Base-by-base conservation (phyloP, 2,113 vertebrate genomes). In the Myrmecophaga tridactyla region DNA sequence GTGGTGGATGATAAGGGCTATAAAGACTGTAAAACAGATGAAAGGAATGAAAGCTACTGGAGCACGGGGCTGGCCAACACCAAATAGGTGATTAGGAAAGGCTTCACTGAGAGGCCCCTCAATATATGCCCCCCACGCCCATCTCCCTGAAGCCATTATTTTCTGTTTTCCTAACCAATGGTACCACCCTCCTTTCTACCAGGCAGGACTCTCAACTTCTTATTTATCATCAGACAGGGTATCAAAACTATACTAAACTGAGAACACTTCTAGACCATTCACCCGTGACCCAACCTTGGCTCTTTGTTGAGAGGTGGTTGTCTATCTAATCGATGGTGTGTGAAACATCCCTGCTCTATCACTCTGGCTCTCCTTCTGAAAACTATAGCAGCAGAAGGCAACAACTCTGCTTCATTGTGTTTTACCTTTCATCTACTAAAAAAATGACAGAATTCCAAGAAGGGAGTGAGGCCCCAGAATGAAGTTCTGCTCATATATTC, bases 391-490 rank as follows among this genome's bases (percentile, higher is more conserved):
- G 36, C 11, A 87, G 53, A 39, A n/a, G 65, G 43, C 36, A 75
- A 0, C 80, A 63, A 15, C 25, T 39, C 21, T 69, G 6, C 31
- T 5, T 29, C 41, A 43, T 3, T 65, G 72, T 36, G 70, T 65
- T 58, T 84, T 3, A 67, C 20, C 53, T 85, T 87, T 67, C 46
- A 75, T 51, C 51, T 51, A 18, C 60, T 29, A 93, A 56, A 82
- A n/a, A 95, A 95, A 78, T n/a, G 17, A 82, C 27, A 77, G 51
- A 86, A 85, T 95, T 86, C 34, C 39, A 85, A 51, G 41, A 96
- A 69, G 27, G 18, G 6, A 96, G 91, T 7, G 56, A 76, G 86
- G n/a, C 12, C 41, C 1, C 18, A 43, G 82, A 43, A 63, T 78
- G 51, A n/a, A 75, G 51, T 69, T 90, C 70, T 84, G 82, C 56